Evolutionary conservation across 2,113 vertebrate species (phyloP), one percentile per base, ranked within the genome.

Genomic region (Glaucidium brasilianum): DNA sequence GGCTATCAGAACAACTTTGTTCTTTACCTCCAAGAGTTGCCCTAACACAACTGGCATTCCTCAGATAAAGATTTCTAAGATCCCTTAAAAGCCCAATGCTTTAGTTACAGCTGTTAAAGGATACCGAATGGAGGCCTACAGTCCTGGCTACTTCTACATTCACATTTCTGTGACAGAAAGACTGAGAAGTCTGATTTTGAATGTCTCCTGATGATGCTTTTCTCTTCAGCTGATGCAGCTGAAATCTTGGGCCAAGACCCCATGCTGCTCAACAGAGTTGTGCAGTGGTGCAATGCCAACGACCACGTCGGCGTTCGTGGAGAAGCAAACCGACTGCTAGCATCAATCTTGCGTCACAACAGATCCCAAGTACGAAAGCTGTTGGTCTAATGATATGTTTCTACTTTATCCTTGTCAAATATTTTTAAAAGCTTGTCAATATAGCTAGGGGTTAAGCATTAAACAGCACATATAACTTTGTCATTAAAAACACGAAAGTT

Each of bases 301-400:
- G 98, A 99, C 64, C 98, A 98, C 2, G 97, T 97, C 1, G 98
- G 99, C 17, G 75, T 99, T 53, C 63, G 86, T 5, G 96, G 98
- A 41, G 99, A 99, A 94, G 99, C 99, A 63, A 98, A 98, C 45
- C 98, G 99, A 32, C 98, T 99, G 34, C 87, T 99, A 78, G 98
- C 99, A 15, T 98, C 99, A 0, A 96, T 99, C 69, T 94, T 99
- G 97, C 97, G 98, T 79, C 98, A 99, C 97, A 99, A 99, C 96
- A 98, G 97, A 63, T 98, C 98, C 79, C 97, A 97, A 5, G 99
- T 99, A 97, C 8, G 97, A 71, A 11, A 30, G 1, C n/a, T 11
- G 5, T 6, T 21, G 29, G 11, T 25, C 71, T 43, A 8, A 53
- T 0, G 16, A 53, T 0, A 18, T 1, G 1, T 10, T 71, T 5